Conservation (phyloP, 2,797 vertebrate genomes). For the Craterocephalus amniculus region DNA sequence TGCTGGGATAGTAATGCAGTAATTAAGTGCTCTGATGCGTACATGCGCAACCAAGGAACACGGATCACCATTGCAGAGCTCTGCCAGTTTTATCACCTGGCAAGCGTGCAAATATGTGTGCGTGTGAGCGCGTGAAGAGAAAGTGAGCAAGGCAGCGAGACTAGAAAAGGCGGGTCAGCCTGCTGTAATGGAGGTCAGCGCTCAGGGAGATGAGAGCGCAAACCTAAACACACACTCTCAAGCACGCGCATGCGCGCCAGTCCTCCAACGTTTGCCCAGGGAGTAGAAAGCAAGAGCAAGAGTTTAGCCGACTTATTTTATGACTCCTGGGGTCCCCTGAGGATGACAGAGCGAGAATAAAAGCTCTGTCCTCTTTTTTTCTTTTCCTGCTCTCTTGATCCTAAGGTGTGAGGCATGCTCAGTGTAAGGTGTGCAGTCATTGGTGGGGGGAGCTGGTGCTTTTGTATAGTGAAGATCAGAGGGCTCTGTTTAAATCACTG, state of each 20-base stretch:
- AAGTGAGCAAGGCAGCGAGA: constrained; percentile 52
- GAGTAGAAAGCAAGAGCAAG: constrained; percentile 45
- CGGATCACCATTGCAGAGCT: constrained; percentile 14
- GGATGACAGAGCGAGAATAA: constrained; percentile 53
- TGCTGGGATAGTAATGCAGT: constrained; percentile 23
- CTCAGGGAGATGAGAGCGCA: constrained; percentile 70
- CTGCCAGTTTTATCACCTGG: constrained; percentile 28
- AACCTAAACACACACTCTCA: constrained; percentile 23
- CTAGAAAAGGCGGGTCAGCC: constrained; percentile 65
- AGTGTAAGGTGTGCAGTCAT: constrained; percentile 17
- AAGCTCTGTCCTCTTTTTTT: constrained; percentile 25
- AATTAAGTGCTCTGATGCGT: constrained; percentile 31
- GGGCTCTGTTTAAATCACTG: constrained; percentile 67
- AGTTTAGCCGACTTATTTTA: constrained; percentile 69
- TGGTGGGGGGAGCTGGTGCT: no score
- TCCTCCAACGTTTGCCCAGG: constrained; percentile 39
- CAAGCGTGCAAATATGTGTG: constrained; percentile 26
- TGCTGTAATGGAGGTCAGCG: constrained; percentile 75
- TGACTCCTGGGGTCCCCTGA: constrained; percentile 44
- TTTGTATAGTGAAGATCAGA: constrained; percentile 59
- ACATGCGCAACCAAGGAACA: not conserved
- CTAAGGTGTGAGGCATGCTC: not conserved
- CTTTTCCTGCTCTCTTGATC: constrained; percentile 21
- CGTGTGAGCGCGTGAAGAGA: constrained; percentile 17
- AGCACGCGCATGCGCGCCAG: constrained; percentile 8